Percentiles rank a stretch among this genome's conserved stretches.
Evolutionary conservation across 30 jellyfish, hydroid and myxozoan species (phyloP).

Genomic region (Hydractinia symbiolongicarpus): DNA sequence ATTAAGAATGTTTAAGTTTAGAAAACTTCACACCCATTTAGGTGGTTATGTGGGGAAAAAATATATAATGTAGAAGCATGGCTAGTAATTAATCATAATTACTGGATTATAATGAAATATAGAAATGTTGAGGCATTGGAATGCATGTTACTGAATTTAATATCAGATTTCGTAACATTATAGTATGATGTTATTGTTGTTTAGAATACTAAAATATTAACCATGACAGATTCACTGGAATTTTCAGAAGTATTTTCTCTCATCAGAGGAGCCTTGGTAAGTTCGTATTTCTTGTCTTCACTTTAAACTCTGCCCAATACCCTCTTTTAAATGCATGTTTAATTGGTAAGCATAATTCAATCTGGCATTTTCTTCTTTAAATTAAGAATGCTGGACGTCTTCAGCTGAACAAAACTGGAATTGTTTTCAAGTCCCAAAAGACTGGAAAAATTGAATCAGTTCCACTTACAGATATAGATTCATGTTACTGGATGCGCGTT

Average conservation of each 20-base stretch:
- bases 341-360: background rate
- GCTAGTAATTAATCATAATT: too few relatives aligned
- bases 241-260: conserved; percentile 45
- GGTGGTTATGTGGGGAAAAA: too few relatives aligned
- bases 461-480: conserved; percentile 70
- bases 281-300: background rate
- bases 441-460: conserved; percentile 90
- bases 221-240: conserved; percentile 59
- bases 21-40: too few relatives aligned
- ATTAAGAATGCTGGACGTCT: conserved; percentile 75
- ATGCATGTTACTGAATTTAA: too few relatives aligned
- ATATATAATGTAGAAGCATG: too few relatives aligned
- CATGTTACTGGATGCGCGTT: conserved; percentile 79
- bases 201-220: too few relatives aligned
- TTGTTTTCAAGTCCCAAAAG: conserved; percentile 71
- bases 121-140: too few relatives aligned
- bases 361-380: background rate
- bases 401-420: conserved; percentile 75
- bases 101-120: too few relatives aligned
- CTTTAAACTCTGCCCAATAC: background rate
- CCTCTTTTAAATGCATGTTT: background rate
- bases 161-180: too few relatives aligned
- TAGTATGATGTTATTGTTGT: too few relatives aligned
- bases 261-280: conserved; percentile 66
- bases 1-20: too few relatives aligned